A percentile compares a stretch with the other conserved stretches of the same genome.
These are phyloP conservation scores for Brachyopa scutellaris DNA, from an alignment of 2,888 invertebrate genomes.

Conservation along the genomic window DNA sequence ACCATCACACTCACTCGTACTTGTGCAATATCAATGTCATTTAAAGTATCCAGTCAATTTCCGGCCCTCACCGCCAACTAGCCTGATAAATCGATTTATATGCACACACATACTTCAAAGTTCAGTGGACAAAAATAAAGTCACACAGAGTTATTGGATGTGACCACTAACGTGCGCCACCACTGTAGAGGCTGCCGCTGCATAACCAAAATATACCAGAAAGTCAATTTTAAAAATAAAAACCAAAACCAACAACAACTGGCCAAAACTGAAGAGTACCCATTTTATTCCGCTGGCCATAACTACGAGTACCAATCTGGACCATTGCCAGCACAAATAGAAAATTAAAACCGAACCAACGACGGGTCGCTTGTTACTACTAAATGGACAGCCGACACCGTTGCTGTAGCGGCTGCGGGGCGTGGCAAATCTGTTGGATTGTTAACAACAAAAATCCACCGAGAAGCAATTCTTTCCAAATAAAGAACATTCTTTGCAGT, in stretches of 20 bases:
- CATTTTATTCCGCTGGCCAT: slow-evolving; percentile 33
- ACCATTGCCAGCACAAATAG: slow-evolving; percentile 47
- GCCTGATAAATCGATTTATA: background rate
- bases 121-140: background rate
- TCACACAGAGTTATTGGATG: slow-evolving; percentile 1
- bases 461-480: slow-evolving; percentile 3
- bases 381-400: slow-evolving; percentile 4
- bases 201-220: slow-evolving; percentile 45
- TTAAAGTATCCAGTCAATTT: background rate
- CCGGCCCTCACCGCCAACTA: background rate
- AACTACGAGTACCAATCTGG: slow-evolving; percentile 48
- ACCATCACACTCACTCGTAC: too few relatives aligned
- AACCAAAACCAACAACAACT: slow-evolving; percentile 11
- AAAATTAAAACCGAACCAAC: slow-evolving; percentile 20
- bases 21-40: background rate
- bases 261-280: slow-evolving; percentile 21
- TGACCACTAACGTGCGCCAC: slow-evolving; percentile 7
- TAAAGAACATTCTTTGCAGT: slow-evolving; percentile 8
- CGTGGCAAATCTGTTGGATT: slow-evolving; percentile 4
- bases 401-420: slow-evolving; percentile 11
- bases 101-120: slow-evolving; percentile 2
- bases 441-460: slow-evolving; percentile 1
- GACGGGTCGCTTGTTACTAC: slow-evolving; percentile 3
- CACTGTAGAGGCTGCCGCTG: slow-evolving; percentile 41
- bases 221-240: slow-evolving; percentile 35